Evolutionary conservation across 2,888 invertebrate species (phyloP), one percentile per base, ranked within the genome.

Genomic region (Hofmannophila pseudospretella): DNA sequence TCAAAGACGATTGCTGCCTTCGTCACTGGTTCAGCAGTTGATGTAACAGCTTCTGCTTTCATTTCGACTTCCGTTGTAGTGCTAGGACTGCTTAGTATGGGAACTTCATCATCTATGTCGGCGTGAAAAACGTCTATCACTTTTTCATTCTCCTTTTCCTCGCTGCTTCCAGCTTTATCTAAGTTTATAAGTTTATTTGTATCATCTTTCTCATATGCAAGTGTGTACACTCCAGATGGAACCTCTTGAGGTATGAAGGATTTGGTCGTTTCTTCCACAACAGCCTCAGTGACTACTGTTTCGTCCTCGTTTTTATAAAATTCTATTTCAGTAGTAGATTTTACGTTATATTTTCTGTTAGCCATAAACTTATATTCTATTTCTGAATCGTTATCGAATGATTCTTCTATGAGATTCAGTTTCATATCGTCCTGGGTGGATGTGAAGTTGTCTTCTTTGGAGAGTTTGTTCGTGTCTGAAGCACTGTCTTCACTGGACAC

Each of bases 361-460:
- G 10, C 3, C 8, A 12, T 10, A 11, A 11, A 10, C 19, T 12
- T 12, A 32, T 12, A 32, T 7, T 33, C 33, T n/a, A n/a, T n/a
- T 11, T 33, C 33, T 14, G 26, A 33, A 7, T 33, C 33, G 7
- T 25, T 25, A n/a, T 33, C 33, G 9, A 23, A 4, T 1, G 23
- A 25, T 7, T 9, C 10, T n/a, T 20, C 33, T 1, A 33, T 25
- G 10, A 5, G 9, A n/a, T 25, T 33, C 7, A 13, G 2, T 9
- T 33, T 22, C 7, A 22, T 8, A 12, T 30, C 16, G 10, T 30
- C 19, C 19, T 19, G 30, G 7, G 4, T 19, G 4, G 32, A 20
- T 7, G 39, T 42, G 14, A 39, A 30, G 12, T 44, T 51, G 22
- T 44, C 36, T 37, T 48, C 48, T 20, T 41, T 45, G 2, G 39